A percentile compares a stretch with the other conserved stretches of the same genome.
phyloP scores from a whole-genome alignment of 2,888 invertebrate species.

The Drosophila mercatorum region DNA sequence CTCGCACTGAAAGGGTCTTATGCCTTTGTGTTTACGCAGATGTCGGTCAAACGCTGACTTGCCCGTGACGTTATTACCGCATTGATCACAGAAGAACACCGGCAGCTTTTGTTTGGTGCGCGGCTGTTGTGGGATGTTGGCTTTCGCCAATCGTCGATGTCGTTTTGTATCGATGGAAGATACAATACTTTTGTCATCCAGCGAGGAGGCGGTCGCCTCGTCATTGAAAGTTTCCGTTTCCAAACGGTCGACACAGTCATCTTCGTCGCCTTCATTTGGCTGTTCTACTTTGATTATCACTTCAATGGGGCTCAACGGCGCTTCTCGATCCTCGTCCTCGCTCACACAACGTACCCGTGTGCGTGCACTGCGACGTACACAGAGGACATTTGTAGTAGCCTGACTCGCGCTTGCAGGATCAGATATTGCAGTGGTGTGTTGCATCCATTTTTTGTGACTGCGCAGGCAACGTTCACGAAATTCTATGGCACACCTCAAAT shows the following conservation, averaged over 20 bases:
- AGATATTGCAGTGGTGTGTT: constrained; percentile 7
- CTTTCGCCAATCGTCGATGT: constrained; percentile 13
- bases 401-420: not conserved
- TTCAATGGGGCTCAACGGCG: constrained; percentile 43
- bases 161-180: constrained; percentile 20
- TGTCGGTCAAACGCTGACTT: constrained; percentile 77
- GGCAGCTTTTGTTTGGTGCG: constrained; percentile 51
- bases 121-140: constrained; percentile 19
- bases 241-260: constrained; percentile 60
- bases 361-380: constrained; percentile 53
- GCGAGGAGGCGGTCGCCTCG: not conserved
- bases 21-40: constrained; percentile 79
- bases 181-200: constrained; percentile 10
- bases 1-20: constrained; percentile 81
- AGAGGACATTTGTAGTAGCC: not conserved
- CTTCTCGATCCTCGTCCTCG: constrained; percentile 4
- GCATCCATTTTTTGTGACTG: constrained; percentile 59
- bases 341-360: constrained; percentile 1
- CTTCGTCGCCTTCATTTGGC: constrained; percentile 22
- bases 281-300: constrained; percentile 58
- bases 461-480: constrained; percentile 66
- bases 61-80: constrained; percentile 76
- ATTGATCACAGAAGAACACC: constrained; percentile 79
- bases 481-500: constrained; percentile 55
- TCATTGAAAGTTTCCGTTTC: constrained; percentile 28